Evolutionary conservation across 2,113 vertebrate species (phyloP), one percentile per base, ranked within the genome.

Genomic region (Hepsetus odoe): DNA sequence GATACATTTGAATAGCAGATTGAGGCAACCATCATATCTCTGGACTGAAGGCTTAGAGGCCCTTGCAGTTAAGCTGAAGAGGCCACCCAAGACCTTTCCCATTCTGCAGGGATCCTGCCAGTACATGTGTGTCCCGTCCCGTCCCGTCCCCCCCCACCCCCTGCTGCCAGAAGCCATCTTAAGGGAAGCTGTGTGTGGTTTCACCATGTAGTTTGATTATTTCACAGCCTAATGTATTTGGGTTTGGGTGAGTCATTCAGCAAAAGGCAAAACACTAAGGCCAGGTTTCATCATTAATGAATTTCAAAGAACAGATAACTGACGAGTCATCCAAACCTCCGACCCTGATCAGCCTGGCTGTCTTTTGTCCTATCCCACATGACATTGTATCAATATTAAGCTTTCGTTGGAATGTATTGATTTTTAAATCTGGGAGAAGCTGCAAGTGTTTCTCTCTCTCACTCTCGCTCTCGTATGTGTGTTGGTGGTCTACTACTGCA

Each of bases 51-150:
- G 20, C 18, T 51, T 51, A 51, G 7, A 20, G 11, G 1, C 14
- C 18, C 14, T 32, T 35, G 30, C 16, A 44, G 33, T 44, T 13
- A 18, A 13, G 22, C 14, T 74, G 16, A 38, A 38, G 10, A 42
- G 56, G 55, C 55, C 72, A 74, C 72, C 72, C 72, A 74, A 59
- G 72, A 16, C 55, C 72, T 74, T 26, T 61, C 35, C 72, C 72
- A 30, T n/a, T 44, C 55, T 35, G 20, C 72, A 61, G 72, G 72
- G 55, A 1, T 28, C 18, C 33, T 59, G 72, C 56, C 72, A 74
- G 72, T 5, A 35, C 33, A 40, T 74, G 55, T 74, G 40, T 59
- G 35, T 42, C 67, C 49, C 53, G 33, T 14, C 20, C 12, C 67
- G 40, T 59, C 65, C 24, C 49, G 24, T 6, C 16, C 10, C 46